Percentiles rank a stretch among this genome's conserved stretches.
Evolutionary conservation across 2,797 vertebrate genomes (phyloP).

Genomic region (Pelobates cultripes): DNA sequence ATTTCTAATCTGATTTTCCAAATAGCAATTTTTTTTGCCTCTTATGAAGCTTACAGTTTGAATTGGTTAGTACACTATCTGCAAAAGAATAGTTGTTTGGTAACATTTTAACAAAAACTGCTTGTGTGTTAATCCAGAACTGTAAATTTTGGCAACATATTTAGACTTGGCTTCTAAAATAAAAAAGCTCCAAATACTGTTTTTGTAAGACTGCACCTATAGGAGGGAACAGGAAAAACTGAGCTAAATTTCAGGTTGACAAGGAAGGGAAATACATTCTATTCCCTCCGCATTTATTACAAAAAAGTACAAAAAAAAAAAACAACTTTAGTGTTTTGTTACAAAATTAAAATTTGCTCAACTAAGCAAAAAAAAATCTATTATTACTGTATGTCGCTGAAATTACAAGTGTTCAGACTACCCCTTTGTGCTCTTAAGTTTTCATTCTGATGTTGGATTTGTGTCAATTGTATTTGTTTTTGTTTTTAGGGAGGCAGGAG

Average conservation of each 20-base stretch:
- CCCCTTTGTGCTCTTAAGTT: neutral
- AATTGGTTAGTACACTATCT: too few relatives aligned
- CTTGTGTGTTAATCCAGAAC: neutral
- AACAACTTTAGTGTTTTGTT: neutral
- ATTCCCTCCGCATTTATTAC: slow-evolving; percentile 24
- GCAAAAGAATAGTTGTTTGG: too few relatives aligned
- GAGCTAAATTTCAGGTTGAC: slow-evolving; percentile 21
- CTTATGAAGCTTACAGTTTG: too few relatives aligned
- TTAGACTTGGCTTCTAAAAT: neutral
- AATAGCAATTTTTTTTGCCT: neutral
- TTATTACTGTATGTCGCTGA: neutral
- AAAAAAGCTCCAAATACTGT: slow-evolving; percentile 27
- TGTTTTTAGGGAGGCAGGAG: neutral
- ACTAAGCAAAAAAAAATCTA: slow-evolving; percentile 1
- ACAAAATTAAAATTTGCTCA: neutral
- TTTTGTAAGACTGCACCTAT: slow-evolving; percentile 24
- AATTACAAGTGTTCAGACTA: neutral
- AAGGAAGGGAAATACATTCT: slow-evolving; percentile 33
- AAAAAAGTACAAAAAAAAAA: neutral
- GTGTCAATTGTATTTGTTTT: neutral
- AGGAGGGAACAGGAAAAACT: neutral
- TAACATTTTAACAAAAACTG: too few relatives aligned
- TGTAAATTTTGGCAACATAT: slow-evolving; percentile 4
- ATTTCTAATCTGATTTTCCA: neutral
- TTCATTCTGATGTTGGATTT: neutral